Evolutionary conservation across 2,888 invertebrate genomes (phyloP), one percentile per base, ranked within the genome.

Genomic region (Dasypolia templi): DNA sequence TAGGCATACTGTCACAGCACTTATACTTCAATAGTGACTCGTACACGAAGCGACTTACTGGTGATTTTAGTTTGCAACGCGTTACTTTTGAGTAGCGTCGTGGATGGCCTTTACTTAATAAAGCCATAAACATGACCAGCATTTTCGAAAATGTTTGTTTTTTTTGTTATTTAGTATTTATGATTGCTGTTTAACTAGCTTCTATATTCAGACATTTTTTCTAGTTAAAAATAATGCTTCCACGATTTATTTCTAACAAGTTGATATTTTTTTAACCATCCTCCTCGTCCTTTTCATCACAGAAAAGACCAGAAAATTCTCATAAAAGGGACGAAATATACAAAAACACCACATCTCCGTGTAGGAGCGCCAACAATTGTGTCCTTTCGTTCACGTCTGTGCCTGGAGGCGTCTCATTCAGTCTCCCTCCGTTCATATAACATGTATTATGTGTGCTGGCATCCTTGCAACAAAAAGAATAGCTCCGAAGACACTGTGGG

Each of bases 351-450:
- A 77, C 74, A 81, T 83, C 71, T 72, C 70, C 80, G 51, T 55
- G 39, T 53, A 49, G 35, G 62, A 80, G 67, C 82, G 82, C 69
- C 77, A 66, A 71, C 83, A 72, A 80, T 82, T 80, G 82, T 82
- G 73, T 74, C 78, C 73, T 79, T 74, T 79, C 70, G 85, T 61
- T 84, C 77, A 82, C 74, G 79, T 53, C 79, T 74, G 71, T 76
- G 75, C 85, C 90, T 87, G 72, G 74, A 72, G 89, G 90, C 90
- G 74, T 66, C 78, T 85, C 84, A 86, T 88, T 87, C 87, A 81
- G 73, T 51, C 82, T 69, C 84, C 66, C 72, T 32, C 76, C 77
- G 58, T 80, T 81, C 83, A 81, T 87, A 81, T 77, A 79, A 75
- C 83, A 83, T 85, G 82, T 83, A 88, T 83, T 83, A 82, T 87